These are phyloP conservation scores for Andrena praecox DNA, from an alignment of 2,888 invertebrate species.

Conservation along the genomic window DNA sequence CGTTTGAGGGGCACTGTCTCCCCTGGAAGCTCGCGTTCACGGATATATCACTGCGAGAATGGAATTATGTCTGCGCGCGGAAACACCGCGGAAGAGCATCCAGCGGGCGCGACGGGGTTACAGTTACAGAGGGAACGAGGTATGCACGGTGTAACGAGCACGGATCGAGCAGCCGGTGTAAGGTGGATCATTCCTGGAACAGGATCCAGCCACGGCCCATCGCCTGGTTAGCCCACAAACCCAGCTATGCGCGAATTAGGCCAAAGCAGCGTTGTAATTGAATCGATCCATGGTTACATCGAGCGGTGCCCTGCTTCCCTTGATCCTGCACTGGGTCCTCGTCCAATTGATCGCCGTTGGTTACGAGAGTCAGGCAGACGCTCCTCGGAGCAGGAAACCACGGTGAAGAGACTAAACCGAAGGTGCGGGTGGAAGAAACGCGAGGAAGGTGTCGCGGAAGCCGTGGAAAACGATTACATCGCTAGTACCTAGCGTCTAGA, in stretches of 20 bases:
- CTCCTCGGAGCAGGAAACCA: no score
- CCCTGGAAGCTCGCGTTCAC: constrained; percentile 34
- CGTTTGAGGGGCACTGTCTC: constrained; percentile 34
- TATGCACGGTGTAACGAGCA: constrained; percentile 25
- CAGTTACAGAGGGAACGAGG: constrained; percentile 31
- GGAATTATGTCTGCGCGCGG: constrained; percentile 53
- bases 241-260: constrained; percentile 48
- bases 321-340: no score
- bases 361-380: no score
- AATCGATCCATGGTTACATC: constrained; percentile 48
- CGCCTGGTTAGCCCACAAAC: constrained; percentile 23
- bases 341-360: no score
- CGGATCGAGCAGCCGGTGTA: constrained; percentile 32
- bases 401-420: background rate
- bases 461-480: constrained; percentile 22
- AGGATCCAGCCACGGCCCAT: constrained; percentile 26
- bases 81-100: constrained; percentile 41
- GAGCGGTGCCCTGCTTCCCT: background rate
- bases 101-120: constrained; percentile 31
- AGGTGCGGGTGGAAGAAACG: background rate
- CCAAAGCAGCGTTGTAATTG: constrained; percentile 57
- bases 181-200: constrained; percentile 45
- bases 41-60: constrained; percentile 57
- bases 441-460: background rate
- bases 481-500: constrained; percentile 1